Evolutionary conservation across 2,113 vertebrate genomes (phyloP).

Genomic region (Syrmaticus mikado): DNA sequence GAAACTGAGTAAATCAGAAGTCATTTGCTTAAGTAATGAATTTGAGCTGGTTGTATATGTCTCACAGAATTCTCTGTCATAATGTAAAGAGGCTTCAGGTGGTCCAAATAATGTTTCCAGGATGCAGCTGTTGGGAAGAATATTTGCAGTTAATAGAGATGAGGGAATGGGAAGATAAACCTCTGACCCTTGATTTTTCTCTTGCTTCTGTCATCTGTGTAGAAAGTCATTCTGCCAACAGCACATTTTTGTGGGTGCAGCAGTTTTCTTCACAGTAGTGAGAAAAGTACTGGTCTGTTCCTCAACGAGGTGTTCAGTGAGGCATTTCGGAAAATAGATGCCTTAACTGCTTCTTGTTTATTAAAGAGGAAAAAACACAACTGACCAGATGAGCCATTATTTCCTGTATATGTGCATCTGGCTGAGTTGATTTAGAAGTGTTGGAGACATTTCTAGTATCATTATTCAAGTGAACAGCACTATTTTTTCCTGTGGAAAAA

Average conservation of each 20-base stretch:
- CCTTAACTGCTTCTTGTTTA: neutral
- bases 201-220: neutral
- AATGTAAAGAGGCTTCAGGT: neutral
- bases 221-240: neutral
- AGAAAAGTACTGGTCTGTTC: neutral
- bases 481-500: neutral
- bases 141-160: neutral
- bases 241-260: fast-evolving
- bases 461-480: neutral
- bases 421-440: neutral
- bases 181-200: neutral
- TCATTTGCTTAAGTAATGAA: neutral
- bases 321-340: neutral
- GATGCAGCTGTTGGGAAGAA: neutral
- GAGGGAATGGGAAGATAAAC: neutral
- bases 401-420: neutral
- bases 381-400: neutral
- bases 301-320: neutral
- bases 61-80: neutral
- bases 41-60: neutral
- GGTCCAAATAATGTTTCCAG: neutral
- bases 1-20: neutral
- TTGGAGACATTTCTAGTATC: neutral
- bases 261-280: neutral
- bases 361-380: neutral